Conservation (phyloP, 1,140 invertebrate genomes). For the Sycophaga agraensis region DNA sequence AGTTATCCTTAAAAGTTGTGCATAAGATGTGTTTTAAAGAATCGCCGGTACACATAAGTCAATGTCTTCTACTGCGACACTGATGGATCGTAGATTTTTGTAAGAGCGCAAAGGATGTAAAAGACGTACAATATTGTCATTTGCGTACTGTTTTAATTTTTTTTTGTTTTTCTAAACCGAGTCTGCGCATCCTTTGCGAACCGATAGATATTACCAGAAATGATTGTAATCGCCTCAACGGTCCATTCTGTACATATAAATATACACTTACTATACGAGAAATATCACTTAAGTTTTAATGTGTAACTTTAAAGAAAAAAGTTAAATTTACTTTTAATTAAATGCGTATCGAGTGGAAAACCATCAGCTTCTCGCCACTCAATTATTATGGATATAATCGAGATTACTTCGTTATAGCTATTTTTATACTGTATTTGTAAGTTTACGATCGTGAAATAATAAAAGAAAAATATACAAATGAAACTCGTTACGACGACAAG, state of each 20-base stretch:
- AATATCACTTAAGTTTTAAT: constrained; percentile 22
- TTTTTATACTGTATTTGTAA: constrained; percentile 54
- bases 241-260: constrained; percentile 27
- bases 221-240: constrained; percentile 4
- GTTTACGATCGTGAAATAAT: constrained; percentile 46
- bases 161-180: no score
- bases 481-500: constrained; percentile 35
- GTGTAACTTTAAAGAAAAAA: constrained; percentile 14
- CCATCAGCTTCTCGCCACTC: constrained; percentile 29
- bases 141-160: not conserved
- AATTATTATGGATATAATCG: constrained; percentile 34
- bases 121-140: not conserved
- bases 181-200: not conserved
- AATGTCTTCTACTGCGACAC: constrained; percentile 23
- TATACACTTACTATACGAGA: constrained; percentile 9
- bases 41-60: constrained; percentile 22
- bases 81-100: constrained; percentile 14
- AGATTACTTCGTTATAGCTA: constrained; percentile 40
- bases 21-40: not conserved
- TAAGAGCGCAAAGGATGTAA: not conserved
- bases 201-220: not conserved
- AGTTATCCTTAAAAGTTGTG: not conserved
- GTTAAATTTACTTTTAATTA: not conserved
- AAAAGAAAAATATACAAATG: not conserved
- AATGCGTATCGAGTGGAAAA: constrained; percentile 9